Evolutionary conservation across 2,113 vertebrate genomes (phyloP).

Genomic region (Paradoxurus hermaphroditus): DNA sequence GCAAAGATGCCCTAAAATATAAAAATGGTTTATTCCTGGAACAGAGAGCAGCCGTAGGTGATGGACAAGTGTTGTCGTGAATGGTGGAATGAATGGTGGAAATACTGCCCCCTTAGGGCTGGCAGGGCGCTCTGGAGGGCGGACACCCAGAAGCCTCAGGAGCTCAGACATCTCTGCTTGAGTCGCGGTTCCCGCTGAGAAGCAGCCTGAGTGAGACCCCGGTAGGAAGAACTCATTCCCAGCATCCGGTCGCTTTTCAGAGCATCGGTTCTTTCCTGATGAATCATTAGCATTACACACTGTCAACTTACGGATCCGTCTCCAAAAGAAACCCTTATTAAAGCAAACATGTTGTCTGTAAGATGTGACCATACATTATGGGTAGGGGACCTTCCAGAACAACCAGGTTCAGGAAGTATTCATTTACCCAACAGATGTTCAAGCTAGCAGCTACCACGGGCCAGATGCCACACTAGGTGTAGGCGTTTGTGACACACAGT

Average conservation of each 20-base stretch:
- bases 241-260: not conserved
- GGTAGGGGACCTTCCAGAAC: not conserved
- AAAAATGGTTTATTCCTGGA: not conserved
- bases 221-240: not conserved
- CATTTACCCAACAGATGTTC: not conserved
- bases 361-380: not conserved
- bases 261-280: not conserved
- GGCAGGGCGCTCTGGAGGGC: accelerated
- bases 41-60: not conserved
- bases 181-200: not conserved
- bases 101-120: not conserved
- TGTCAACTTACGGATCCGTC: not conserved
- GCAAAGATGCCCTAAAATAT: not conserved
- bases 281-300: not conserved
- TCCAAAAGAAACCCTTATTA: not conserved
- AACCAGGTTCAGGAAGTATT: not conserved
- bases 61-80: not conserved
- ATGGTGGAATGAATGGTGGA: not conserved
- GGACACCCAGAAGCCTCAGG: accelerated
- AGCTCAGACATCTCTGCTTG: not conserved
- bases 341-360: accelerated
- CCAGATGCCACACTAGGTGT: not conserved
- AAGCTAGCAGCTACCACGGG: not conserved
- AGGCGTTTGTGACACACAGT: not conserved
- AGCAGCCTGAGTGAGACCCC: not conserved